Evolutionary conservation across 1,140 invertebrate species (phyloP), one percentile per base, ranked within the genome.

Genomic region (Schlechtendalia chinensis): DNA sequence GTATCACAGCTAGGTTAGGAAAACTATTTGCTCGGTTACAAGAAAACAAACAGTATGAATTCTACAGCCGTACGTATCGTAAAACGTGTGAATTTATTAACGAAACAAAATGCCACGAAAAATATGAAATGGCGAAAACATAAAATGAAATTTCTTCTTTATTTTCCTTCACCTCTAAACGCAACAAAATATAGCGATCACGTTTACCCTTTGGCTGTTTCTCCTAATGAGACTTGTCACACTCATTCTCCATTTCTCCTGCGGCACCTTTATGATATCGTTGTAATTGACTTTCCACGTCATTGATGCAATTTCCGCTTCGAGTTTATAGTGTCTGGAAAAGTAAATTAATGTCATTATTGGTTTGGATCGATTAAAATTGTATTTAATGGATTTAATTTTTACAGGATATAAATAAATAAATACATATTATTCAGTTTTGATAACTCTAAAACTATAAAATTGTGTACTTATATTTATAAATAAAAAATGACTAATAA

Each of bases 291-390:
- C 92, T 83, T 93, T 92, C 97, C 97, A 98, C 27, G 93, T 95
- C 95, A 97, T 97, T 45, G 95, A 95, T 1, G 94, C 95, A 81
- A 98, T 91, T 87, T 97, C 96, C 0, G 93, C 92, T 86, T 98
- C 96, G 27, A 96, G 86, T 84, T 94, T 96, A 85, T 95, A 96
- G 85, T 95, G 94, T 83, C 96, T 97, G 86, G 65, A 89, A 85
- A 75, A 82, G 83, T 32, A 54, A 80, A 56, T 19, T 53, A 3
- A 72, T 81, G 47, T 24, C 53, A 17, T 6, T 17, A 19, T 54
- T 50, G 12, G 8, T 50, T 4, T 39, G 3, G 32, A 39, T 39
- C 32, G 8, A 39, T 39, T 39, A 8, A 8, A 39, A 8, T 39
- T 39, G 32, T 8, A 39, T 3, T 8, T 3, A 8, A 8, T 8